Evolutionary conservation across 2,888 invertebrate genomes (phyloP), one percentile per base, ranked within the genome.

Genomic region (Lumbricus terrestris): DNA sequence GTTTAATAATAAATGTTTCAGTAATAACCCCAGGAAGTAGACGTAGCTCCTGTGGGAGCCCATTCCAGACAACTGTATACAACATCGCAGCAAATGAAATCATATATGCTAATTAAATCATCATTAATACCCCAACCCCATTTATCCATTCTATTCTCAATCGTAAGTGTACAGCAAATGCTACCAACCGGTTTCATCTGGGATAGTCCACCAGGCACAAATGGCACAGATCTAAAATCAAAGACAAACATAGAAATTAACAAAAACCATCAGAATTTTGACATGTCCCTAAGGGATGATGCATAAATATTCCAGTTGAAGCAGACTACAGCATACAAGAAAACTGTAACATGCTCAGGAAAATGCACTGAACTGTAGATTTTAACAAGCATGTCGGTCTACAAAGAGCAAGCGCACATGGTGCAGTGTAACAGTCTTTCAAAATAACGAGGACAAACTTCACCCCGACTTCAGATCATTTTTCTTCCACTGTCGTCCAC

Each of bases 131-230:
- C n/a, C n/a, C n/a, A n/a, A n/a, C n/a, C 8, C n/a, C 69, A 1
- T 69, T 16, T n/a, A 29, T n/a, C n/a, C n/a, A 8, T n/a, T 8
- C n/a, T 4, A 0, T 29, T 1, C 29, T 8, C 69, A 29, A n/a
- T 69, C 29, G 69, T 29, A 29, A 69, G 4, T 13, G n/a, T n/a
- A 69, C 69, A 69, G 6, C 54, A 54, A 54, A 4, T 29, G 29
- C 69, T 69, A 69, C 85, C 37, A 34, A 85, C 85, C 85, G 34
- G 85, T 85, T 85, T 85, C 18, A 85, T 35, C 85, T 85, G 85
- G n/a, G 85, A 85, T 35, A 85, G n/a, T 85, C 85, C 85, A 23
- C 85, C 35, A 85, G 69, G 69, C 69, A 69, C 69, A 69, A n/a
- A 69, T 1, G 69, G 69, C 69, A 69, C 69, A 69, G 69, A 69